These are phyloP conservation scores for Anhinga rufa DNA, from an alignment of 2,113 vertebrate species.

Conservation along the genomic window DNA sequence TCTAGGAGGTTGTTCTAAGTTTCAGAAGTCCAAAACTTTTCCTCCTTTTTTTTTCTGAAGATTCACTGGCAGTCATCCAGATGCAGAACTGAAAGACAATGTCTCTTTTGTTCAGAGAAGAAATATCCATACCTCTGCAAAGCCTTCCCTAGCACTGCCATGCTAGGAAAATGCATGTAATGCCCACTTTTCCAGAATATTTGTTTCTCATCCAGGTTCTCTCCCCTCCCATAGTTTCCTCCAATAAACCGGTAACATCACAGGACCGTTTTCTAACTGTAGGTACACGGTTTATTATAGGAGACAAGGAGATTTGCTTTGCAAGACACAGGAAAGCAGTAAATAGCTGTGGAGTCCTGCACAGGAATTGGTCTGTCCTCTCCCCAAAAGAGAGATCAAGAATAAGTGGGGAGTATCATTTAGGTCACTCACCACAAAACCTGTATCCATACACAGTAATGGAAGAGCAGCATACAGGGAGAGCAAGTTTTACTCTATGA, in stretches of 20 bases:
- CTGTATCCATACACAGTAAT: neutral
- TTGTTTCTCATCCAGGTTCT: neutral
- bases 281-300: neutral
- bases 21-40: neutral
- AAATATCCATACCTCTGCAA: neutral
- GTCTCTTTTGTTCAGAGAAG: neutral
- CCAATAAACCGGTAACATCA: neutral
- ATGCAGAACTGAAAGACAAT: neutral
- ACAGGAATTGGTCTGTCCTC: neutral
- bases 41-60: neutral
- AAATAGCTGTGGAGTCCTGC: neutral
- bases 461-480: neutral
- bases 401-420: neutral
- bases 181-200: neutral
- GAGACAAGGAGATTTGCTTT: neutral
- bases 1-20: neutral
- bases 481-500: neutral
- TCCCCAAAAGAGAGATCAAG: neutral
- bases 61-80: neutral
- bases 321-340: neutral
- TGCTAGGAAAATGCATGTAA: neutral
- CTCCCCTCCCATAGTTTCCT: neutral
- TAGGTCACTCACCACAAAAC: neutral
- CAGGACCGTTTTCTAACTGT: neutral
- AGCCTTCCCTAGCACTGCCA: neutral